A percentile compares a stretch with the other conserved stretches of the same genome.
These are phyloP conservation scores for Urophycis tenuis DNA, from an alignment of 2,797 vertebrate species.

Conservation along the genomic window DNA sequence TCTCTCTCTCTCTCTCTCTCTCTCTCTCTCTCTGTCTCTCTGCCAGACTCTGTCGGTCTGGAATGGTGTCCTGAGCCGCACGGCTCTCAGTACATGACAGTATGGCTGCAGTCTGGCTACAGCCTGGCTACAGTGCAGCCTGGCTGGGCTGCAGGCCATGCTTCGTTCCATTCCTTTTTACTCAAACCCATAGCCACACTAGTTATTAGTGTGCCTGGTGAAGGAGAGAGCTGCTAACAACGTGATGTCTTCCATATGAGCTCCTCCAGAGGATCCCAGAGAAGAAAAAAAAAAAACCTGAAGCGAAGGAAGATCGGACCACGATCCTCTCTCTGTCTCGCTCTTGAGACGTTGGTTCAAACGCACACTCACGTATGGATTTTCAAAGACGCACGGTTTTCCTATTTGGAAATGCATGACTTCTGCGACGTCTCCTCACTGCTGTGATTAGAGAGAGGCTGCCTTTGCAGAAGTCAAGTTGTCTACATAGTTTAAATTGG, in stretches of 20 bases:
- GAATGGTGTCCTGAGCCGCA: conserved; percentile 47
- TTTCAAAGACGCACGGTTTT: conserved; percentile 24
- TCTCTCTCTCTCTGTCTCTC: not conserved
- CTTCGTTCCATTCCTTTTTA: conserved; percentile 72
- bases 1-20: conserved; percentile 13
- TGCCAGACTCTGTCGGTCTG: conserved; percentile 49
- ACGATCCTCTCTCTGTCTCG: not conserved
- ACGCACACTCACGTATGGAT: conserved; percentile 30
- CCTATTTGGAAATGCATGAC: conserved; percentile 19
- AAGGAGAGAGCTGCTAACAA: conserved; percentile 52
- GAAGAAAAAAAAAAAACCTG: conserved; percentile 39
- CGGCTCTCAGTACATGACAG: conserved; percentile 34
- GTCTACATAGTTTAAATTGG: not conserved
- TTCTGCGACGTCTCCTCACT: conserved; percentile 11
- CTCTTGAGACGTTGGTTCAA: conserved; percentile 36
- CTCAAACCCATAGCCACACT: conserved; percentile 66
- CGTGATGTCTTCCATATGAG: conserved; percentile 72
- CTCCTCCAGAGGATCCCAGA: conserved; percentile 44
- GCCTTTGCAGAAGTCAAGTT: not conserved
- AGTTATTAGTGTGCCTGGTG: conserved; percentile 64
- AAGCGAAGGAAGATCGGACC: conserved; percentile 24
- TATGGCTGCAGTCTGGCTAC: not conserved
- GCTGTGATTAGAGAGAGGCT: conserved; percentile 9
- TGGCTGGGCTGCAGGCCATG: conserved; percentile 57
- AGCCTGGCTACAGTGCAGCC: conserved; percentile 6